phyloP scores from a whole-genome alignment of 1,140 invertebrate species.

The Macrobrachium rosenbergii region DNA sequence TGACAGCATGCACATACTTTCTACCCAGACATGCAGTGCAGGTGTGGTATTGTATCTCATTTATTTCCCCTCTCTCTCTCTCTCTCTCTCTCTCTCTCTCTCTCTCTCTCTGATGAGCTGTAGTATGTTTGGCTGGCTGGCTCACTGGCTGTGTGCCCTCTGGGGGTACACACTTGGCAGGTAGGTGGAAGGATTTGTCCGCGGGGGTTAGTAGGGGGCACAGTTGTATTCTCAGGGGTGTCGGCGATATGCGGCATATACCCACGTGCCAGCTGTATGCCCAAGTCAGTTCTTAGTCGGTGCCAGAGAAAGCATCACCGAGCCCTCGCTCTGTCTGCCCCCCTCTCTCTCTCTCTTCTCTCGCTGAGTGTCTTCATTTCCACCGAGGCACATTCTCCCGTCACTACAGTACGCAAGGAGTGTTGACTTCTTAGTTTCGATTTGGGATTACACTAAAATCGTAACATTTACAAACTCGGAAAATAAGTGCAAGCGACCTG shows the following conservation, averaged over 20 bases:
- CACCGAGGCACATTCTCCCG: too few relatives aligned
- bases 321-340: neutral
- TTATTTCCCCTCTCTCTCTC: neutral
- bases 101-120: constrained; percentile 8
- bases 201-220: neutral
- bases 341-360: neutral
- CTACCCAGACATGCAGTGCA: too few relatives aligned
- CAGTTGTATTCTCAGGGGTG: too few relatives aligned
- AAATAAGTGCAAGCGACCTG: too few relatives aligned
- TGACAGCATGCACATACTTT: too few relatives aligned
- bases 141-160: neutral
- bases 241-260: constrained; percentile 30
- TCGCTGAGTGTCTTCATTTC: too few relatives aligned
- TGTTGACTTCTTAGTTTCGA: too few relatives aligned
- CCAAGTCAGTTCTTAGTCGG: constrained; percentile 30
- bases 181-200: neutral
- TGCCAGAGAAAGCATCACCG: constrained; percentile 3
- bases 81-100: constrained; percentile 21
- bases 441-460: too few relatives aligned
- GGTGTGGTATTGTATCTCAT: neutral
- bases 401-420: too few relatives aligned
- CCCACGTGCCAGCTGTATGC: constrained; percentile 45
- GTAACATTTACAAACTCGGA: too few relatives aligned
- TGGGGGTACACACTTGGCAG: neutral
- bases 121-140: too few relatives aligned